Base-by-base conservation (phyloP, 2,888 invertebrate genomes). In the Drosophila pullipes region DNA sequence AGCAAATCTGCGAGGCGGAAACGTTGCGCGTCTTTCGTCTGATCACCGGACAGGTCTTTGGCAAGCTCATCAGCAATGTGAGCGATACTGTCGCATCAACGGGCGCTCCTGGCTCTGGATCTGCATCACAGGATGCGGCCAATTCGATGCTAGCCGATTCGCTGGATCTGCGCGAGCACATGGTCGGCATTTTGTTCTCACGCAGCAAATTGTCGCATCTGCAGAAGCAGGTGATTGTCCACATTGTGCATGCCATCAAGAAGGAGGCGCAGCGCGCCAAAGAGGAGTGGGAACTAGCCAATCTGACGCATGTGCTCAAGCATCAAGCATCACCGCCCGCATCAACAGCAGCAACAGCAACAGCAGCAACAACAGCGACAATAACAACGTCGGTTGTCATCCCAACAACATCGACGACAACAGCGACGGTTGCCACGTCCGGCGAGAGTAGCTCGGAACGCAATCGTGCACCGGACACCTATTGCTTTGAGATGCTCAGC, bases 401-500 rank as follows among this genome's bases (percentile, higher is more conserved):
- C n/a, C 18, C 52, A 25, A 7, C 50, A 35, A n/a, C 49, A 3
- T 18, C 52, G 13, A 30, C 47, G 3, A 18, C 60, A 0, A 16
- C 49, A 1, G 55, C 33, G 0, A 35, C 55, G 1, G 22, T 37
- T 67, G 84, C 85, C 25, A 91, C 90, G 10, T 55, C 68, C 76
- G 85, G 83, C 28, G 93, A 92, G 39, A 89, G 89, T 33, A 87
- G 89, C 37, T 88, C 91, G 57, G 93, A 93, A 57, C 87, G 92
- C 2, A 82, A 85, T 89, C 84, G 93, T 78, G 82, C 93, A 58
- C 82, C 92, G 3, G 99, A 99, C 93, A 98, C 98, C n/a, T 99
- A 98, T 93, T 99, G 99, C 94, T 99, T 99, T 92, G 99, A 99
- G 94, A 98, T 99, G 97, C 94, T 99, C 30, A 98, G 98, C 6